These are phyloP conservation scores for Bedellia somnulentella DNA, from an alignment of 2,888 invertebrate genomes.

Conservation along the genomic window DNA sequence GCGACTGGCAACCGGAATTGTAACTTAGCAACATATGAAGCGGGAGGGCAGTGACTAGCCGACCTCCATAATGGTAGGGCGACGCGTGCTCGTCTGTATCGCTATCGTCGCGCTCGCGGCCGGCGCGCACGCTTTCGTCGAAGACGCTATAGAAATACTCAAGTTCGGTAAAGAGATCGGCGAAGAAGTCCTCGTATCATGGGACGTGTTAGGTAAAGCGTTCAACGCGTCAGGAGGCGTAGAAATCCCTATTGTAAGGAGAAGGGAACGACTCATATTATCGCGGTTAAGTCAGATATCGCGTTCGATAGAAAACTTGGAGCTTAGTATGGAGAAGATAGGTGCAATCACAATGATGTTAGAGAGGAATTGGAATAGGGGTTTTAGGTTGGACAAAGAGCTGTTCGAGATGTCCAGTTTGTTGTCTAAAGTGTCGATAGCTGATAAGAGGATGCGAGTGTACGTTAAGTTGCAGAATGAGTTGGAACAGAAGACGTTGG, in stretches of 20 bases:
- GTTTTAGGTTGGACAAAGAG: constrained; percentile 57
- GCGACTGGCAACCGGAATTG: no score
- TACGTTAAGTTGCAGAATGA: constrained; percentile 54
- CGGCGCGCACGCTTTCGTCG: constrained; percentile 42
- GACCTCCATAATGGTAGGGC: constrained; percentile 36
- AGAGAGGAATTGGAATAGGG: constrained; percentile 32
- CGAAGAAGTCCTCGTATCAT: constrained; percentile 61
- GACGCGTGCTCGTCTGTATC: constrained; percentile 26
- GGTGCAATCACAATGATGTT: constrained; percentile 26
- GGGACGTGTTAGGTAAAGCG: constrained; percentile 65
- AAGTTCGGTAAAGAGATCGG: constrained; percentile 63
- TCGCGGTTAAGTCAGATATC: constrained; percentile 34
- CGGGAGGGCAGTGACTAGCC: constrained; percentile 38
- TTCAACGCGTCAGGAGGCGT: constrained; percentile 54
- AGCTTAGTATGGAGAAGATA: constrained; percentile 26
- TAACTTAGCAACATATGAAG: no score
- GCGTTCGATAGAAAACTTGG: constrained; percentile 29
- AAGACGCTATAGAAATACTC: constrained; percentile 64
- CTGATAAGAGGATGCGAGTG: constrained; percentile 61
- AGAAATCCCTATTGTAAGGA: constrained; percentile 62
- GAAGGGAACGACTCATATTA: constrained; percentile 65
- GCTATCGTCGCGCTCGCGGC: constrained; percentile 23
- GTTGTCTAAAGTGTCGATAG: constrained; percentile 59
- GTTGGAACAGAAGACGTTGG: constrained; percentile 66
- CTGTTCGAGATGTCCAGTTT: constrained; percentile 66